phyloP scores from a whole-genome alignment of 2,888 invertebrate genomes.

The Cremastinae sp. region DNA sequence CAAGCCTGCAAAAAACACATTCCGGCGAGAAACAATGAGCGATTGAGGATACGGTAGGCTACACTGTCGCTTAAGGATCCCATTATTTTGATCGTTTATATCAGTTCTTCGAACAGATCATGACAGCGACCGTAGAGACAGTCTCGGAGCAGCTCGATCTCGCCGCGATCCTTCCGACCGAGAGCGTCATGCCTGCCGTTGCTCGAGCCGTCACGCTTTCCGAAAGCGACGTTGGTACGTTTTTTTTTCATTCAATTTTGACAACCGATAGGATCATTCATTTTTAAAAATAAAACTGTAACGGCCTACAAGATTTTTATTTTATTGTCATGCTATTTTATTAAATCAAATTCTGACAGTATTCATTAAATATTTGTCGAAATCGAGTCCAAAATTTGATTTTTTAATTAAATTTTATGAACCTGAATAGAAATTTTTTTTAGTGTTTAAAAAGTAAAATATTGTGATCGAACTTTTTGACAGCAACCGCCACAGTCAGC shows the following conservation, averaged over 20 bases:
- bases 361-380: too few species aligned
- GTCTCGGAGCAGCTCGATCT: constrained; percentile 95
- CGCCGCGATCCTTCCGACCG: constrained; percentile 91
- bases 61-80: constrained; percentile 70
- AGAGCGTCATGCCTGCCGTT: constrained; percentile 87
- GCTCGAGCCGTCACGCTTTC: constrained; percentile 93
- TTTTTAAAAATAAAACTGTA: too few species aligned
- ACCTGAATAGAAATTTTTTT: background rate
- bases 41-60: constrained; percentile 74
- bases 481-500: constrained; percentile 86
- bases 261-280: too few species aligned
- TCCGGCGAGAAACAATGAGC: constrained; percentile 45
- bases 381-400: too few species aligned
- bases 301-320: too few species aligned
- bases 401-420: too few species aligned
- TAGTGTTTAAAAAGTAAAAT: too few species aligned
- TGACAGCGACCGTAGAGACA: constrained; percentile 97
- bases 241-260: too few species aligned
- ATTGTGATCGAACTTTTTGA: constrained; percentile 19
- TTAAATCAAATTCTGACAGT: too few species aligned
- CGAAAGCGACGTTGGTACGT: constrained; percentile 91
- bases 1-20: background rate
- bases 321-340: too few species aligned
- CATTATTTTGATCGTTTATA: constrained; percentile 77
- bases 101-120: constrained; percentile 86